These are phyloP conservation scores for Myiozetetes cayanensis DNA, from an alignment of 2,113 vertebrate species.

Conservation along the genomic window DNA sequence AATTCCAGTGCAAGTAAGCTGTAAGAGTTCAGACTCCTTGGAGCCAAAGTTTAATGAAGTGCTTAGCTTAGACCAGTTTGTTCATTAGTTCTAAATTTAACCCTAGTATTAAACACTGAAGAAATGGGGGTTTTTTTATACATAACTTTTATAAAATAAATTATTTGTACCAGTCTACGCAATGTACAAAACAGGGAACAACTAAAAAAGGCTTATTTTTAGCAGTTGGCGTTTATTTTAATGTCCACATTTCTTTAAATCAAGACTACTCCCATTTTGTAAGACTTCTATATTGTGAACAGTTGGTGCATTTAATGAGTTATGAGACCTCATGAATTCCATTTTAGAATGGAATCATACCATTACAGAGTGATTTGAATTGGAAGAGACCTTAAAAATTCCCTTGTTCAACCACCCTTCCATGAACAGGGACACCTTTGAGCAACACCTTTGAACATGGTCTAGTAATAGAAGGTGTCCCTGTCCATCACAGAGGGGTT, in stretches of 20 bases:
- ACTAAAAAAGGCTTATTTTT: neutral
- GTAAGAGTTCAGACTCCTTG: neutral
- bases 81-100: slow-evolving; percentile 39
- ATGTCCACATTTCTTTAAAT: neutral
- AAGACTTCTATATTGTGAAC: neutral
- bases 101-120: neutral
- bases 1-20: neutral
- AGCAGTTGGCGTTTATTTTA: neutral
- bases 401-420: accelerated
- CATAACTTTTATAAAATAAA: neutral
- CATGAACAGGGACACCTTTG: neutral
- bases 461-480: neutral
- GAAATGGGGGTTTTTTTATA: neutral
- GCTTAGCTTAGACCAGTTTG: neutral
- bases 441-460: accelerated
- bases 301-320: neutral
- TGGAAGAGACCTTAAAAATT: neutral
- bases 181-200: neutral
- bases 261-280: neutral
- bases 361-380: neutral
- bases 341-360: neutral
- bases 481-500: neutral
- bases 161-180: neutral
- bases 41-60: slow-evolving; percentile 8
- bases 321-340: neutral